Conservation (phyloP, 2,113 vertebrate species). For the Cyprinus carpio region DNA sequence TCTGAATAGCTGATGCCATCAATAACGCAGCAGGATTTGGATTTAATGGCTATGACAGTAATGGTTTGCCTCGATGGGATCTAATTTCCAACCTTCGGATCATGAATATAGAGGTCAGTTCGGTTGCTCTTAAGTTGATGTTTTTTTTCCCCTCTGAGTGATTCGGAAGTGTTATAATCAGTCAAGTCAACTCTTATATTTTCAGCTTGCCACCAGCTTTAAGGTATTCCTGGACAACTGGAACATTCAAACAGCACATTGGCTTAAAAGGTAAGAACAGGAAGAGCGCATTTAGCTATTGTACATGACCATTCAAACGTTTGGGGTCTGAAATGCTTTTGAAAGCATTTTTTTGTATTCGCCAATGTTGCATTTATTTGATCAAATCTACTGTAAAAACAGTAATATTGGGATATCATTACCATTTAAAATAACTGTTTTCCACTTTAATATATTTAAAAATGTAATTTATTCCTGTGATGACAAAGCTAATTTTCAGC, state of each 20-base stretch:
- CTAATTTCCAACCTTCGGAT: constrained; percentile 92
- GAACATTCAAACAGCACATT: constrained; percentile 95
- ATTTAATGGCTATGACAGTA: constrained; percentile 86
- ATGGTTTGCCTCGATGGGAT: constrained; percentile 86
- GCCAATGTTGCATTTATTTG: not conserved
- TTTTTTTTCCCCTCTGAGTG: not conserved
- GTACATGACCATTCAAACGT: not conserved
- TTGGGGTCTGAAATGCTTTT: not conserved
- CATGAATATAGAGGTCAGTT: constrained; percentile 86
- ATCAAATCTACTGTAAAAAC: not conserved
- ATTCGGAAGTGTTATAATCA: constrained; percentile 11
- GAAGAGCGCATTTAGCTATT: not conserved
- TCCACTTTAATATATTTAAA: not conserved
- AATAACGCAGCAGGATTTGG: constrained; percentile 96
- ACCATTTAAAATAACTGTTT: not conserved
- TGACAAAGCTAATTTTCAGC: no score
- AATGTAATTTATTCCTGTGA: not conserved
- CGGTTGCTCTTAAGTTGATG: not conserved
- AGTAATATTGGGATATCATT: not conserved
- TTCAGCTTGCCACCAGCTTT: constrained; percentile 92
- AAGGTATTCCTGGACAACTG: constrained; percentile 97
- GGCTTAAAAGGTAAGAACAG: constrained; percentile 88
- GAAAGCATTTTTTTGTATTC: not conserved
- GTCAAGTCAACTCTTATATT: constrained; percentile 47
- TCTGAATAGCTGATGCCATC: constrained; percentile 86